Evolutionary conservation across 2,888 invertebrate species (phyloP), one percentile per base, ranked within the genome.

Genomic region (Drosophila merina): DNA sequence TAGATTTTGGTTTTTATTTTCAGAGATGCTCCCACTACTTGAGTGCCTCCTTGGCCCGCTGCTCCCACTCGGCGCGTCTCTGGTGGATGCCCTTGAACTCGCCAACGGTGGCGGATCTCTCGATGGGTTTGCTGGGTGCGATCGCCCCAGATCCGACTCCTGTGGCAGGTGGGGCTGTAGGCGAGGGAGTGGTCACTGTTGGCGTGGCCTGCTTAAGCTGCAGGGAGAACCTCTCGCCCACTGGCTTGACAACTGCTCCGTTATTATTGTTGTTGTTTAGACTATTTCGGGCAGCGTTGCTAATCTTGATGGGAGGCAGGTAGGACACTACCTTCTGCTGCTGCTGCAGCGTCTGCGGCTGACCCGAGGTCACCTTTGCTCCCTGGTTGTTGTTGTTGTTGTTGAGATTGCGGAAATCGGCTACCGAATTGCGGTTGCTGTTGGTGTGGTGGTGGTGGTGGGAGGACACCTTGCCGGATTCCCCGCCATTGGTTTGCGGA

Each of bases 61-160:
- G 93, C 90, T 96, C 96, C 96, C 96, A 96, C 88, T 96, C 95
- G 5, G 95, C 95, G 62, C 95, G 93, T 87, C 95, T 93, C 87
- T 95, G 95, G 89, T 95, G 93, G 74, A 96, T 95, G 68, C 95
- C 95, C 88, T 95, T 95, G 83, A 95, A 95, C 60, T 92, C 92
- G 45, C 88, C 86, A 60, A 91, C 86, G 5, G 90, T 91, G 3
- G 91, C 91, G 3, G 90, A 91, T 28, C 90, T 75, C 40, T 91
- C 90, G 10, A 91, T 90, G 12, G 88, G 75, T 59, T 87, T 88
- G 45, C 63, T 80, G 28, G 76, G 67, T 44, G 66, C 56, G 42
- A 42, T 9, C 28, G 66, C 64, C 75, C 76, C 85, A 2, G 58
- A 7, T 42, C 49, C 25, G 20, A 62, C 87, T n/a, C 56, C 44